A percentile compares a stretch with the other conserved stretches of the same genome.
Evolutionary conservation across 2,113 vertebrate species (phyloP).

Genomic region (Maccullochella peelii): DNA sequence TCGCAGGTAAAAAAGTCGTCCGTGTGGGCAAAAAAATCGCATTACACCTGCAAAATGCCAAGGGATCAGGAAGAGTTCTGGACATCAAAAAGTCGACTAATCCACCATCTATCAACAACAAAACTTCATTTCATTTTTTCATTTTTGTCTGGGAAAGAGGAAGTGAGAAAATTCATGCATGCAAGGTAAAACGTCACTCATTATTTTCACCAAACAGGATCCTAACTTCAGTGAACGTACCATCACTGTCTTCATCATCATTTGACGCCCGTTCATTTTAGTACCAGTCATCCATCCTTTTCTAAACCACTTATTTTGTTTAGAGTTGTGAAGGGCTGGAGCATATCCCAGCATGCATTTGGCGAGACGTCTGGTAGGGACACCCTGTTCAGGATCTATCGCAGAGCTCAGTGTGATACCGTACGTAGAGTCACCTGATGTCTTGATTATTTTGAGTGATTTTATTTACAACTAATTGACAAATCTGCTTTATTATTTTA

Average conservation of each 20-base stretch:
- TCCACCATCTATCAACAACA: slow-evolving; percentile 43
- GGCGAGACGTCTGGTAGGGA: not conserved
- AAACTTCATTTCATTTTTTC: slow-evolving; percentile 29
- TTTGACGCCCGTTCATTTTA: not conserved
- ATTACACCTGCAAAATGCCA: slow-evolving; percentile 26
- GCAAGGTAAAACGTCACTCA: not conserved
- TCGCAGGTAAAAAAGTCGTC: slow-evolving; percentile 90
- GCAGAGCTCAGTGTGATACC: not conserved
- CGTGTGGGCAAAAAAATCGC: not conserved
- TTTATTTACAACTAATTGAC: not conserved
- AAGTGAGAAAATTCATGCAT: slow-evolving; percentile 16
- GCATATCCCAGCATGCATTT: not conserved
- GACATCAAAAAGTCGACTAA: slow-evolving; percentile 54
- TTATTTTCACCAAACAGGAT: not conserved
- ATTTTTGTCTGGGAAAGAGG: slow-evolving; percentile 7
- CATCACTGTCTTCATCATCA: slow-evolving; percentile 19
- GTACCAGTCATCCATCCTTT: not conserved
- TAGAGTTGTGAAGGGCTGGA: not conserved
- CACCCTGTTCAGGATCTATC: not conserved
- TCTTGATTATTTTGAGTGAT: not conserved
- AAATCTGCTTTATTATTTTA: not conserved
- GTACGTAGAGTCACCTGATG: not conserved
- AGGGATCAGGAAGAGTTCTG: slow-evolving; percentile 31
- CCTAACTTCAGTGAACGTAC: not conserved
- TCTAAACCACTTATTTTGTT: not conserved